Base-by-base conservation (phyloP, 2,797 vertebrate genomes). In the Calcarius lapponicus region DNA sequence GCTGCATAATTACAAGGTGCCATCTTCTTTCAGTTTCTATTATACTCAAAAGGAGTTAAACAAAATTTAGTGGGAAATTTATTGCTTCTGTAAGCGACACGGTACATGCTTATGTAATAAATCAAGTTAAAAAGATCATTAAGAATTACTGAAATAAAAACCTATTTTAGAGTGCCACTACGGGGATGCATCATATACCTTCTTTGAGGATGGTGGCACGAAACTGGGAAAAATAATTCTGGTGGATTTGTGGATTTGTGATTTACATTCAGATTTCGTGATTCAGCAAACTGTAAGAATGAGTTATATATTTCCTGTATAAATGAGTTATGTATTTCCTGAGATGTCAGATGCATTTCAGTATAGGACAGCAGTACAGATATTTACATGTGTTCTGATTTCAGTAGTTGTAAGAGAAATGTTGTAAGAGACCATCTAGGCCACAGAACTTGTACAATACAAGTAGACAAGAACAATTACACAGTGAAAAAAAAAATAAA, bases 121-220 rank as follows among this genome's bases (percentile, higher is more conserved):
- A 85, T 75, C 56, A 75, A 58, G 24, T 76, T 65, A 62, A 86
- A 62, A 86, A 72, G 29, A 79, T 73, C 18, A 45, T 70, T 84
- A 75, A 71, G 58, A 69, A 56, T 28, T 80, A 40, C 32, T 78
- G 58, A 95, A 94, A 92, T 48, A 86, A 91, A 90, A 91, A 73
- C 7, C 1, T 58, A 3, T 4, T 71, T 90, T 54, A 54, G 54
- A 67, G 11, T 51, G 28, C 25, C 25, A 38, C 15, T 48, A 8
- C 51, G 28, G 42, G 36, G 18, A 79, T n/a, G 21, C 7, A 21
- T 66, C 24, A 45, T 66, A 29, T 11, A 13, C 2, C 24, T 70
- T 50, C 26, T 75, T 65, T 1, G 5, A 56, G 18, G 28, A 60
- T 48, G 43, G 50, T 66, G 51, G 10, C 17, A 50, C 10, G 18